Base-by-base conservation (phyloP, 2,888 invertebrate genomes). In the Minunthozetes semirufus region DNA sequence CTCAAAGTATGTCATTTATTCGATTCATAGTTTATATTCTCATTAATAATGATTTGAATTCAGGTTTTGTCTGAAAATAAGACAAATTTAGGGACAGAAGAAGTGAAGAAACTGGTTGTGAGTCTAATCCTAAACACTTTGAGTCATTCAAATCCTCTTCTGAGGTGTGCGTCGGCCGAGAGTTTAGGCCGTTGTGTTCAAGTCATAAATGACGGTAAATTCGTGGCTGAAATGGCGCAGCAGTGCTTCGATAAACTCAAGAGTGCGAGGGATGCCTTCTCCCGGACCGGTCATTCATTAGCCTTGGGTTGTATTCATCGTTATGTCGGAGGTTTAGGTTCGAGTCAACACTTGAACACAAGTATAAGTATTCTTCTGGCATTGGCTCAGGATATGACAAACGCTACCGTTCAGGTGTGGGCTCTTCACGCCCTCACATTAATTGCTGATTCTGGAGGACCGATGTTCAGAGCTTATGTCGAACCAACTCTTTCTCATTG, bases 391-490 rank as follows among this genome's bases (percentile, higher is more conserved):
- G 98, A 98, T 82, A 88, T 89, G 74, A 90, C 93, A 0, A 92
- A 94, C 38, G 92, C 94, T 0, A 91, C 94, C 77, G 92, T 97
- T n/a, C 98, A 98, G 87, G 92, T 95, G 46, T 99, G 98, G 98
- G 91, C 98, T 0, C 85, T 99, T 17, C 95, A 98, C 85, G 96
- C 98, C 0, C 85, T 99, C 29, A 92, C 95, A 0, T 87, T 98
- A 78, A 92, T 99, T 76, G 96, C 95, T 3, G 97, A 98, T 84
- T 96, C 97, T 0, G 96, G 98, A 0, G 99, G 99, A 0, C 98
- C 99, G 0, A 97, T 99, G 95, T 99, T 99, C 85, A 88, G 97
- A 27, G 89, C 93, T 33, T 99, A 95, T 84, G 96, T 98, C 22
- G 98, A 99, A 82, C 93, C 95, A 0, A 91, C 94, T 0, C 86